Conservation (phyloP, 1,140 invertebrate species). For the Neodiprion fabricii region DNA sequence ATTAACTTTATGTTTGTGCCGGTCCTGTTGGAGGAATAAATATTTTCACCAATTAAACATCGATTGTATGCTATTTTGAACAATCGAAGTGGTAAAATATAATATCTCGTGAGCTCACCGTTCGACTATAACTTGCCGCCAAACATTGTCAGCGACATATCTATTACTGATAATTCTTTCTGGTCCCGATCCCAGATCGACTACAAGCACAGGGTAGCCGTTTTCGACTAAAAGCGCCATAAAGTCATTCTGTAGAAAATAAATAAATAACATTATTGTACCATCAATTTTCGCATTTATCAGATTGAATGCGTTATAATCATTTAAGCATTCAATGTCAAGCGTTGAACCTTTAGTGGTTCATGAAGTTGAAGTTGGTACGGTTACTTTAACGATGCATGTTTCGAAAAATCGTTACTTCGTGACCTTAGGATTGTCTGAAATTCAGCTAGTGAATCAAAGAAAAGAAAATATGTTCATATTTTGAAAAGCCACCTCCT, state of each 20-base stretch:
- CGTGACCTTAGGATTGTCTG: no score
- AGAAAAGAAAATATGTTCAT: no score
- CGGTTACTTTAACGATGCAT: no score
- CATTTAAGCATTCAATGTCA: not conserved
- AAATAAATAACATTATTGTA: not conserved
- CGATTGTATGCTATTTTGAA: conserved; percentile 36
- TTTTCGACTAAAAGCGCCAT: conserved; percentile 90
- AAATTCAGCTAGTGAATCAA: no score
- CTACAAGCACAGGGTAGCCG: conserved; percentile 84
- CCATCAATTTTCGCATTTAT: no score
- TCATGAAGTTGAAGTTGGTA: no score
- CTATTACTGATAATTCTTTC: conserved; percentile 77
- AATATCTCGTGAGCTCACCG: conserved; percentile 63
- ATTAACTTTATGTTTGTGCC: conserved; percentile 84
- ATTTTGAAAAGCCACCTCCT: no score
- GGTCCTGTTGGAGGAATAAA: conserved; percentile 62
- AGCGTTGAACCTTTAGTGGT: not conserved
- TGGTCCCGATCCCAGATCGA: conserved; percentile 88
- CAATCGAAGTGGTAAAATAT: not conserved
- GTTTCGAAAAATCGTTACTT: no score
- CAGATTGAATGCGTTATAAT: no score
- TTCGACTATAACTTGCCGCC: conserved; percentile 91
- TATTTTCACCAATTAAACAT: conserved; percentile 5
- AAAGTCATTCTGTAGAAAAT: conserved; percentile 79
- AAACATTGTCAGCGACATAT: conserved; percentile 82